These are phyloP conservation scores for Drosophila athabasca DNA, from an alignment of 1,140 invertebrate species.

Conservation along the genomic window DNA sequence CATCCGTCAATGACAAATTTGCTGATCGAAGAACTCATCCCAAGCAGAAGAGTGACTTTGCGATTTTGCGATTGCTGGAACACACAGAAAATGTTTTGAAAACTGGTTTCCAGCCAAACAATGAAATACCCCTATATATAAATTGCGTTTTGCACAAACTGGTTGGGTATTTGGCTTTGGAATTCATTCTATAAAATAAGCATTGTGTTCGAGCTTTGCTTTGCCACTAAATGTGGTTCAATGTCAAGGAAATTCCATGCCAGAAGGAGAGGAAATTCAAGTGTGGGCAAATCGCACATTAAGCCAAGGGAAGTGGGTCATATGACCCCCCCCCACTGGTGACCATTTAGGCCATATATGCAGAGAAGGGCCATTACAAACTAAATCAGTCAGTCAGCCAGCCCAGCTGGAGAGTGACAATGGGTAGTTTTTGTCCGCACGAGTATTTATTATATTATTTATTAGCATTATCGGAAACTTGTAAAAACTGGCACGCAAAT, in stretches of 20 bases:
- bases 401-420: constrained; percentile 45
- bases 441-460: constrained; percentile 20
- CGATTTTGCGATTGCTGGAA: too few species aligned
- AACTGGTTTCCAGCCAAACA: constrained; percentile 48
- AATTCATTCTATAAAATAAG: constrained; percentile 53
- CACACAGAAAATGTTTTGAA: constrained; percentile 16
- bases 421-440: constrained; percentile 30
- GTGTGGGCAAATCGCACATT: constrained; percentile 28
- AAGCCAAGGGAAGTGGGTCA: constrained; percentile 35
- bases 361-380: constrained; percentile 37
- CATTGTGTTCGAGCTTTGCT: constrained; percentile 32
- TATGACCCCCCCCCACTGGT: constrained; percentile 25
- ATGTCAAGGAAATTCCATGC: constrained; percentile 65
- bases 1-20: constrained; percentile 43
- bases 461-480: constrained; percentile 55
- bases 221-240: constrained; percentile 63
- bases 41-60: constrained; percentile 23
- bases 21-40: constrained; percentile 36
- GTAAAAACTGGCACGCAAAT: constrained; percentile 64
- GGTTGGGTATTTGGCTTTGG: constrained; percentile 54
- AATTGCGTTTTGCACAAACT: constrained; percentile 34
- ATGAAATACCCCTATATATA: constrained; percentile 22
- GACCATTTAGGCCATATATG: constrained; percentile 44
- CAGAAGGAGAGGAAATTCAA: constrained; percentile 12
- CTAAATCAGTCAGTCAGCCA: constrained; percentile 5